Evolutionary conservation across 2,888 invertebrate genomes (phyloP).

Genomic region (Hyposoter dolosus): DNA sequence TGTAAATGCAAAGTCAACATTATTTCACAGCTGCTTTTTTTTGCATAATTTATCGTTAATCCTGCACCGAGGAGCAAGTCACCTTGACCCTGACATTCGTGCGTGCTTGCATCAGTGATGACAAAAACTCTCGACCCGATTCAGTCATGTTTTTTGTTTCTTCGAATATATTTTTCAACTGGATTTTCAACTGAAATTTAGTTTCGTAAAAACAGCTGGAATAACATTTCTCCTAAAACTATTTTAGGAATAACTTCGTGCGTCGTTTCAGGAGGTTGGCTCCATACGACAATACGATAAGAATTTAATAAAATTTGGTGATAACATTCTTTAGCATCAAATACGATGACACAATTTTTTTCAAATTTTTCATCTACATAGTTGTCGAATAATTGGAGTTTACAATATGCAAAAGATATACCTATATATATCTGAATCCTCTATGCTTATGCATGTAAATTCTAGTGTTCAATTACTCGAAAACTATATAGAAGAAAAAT

Average conservation of each 20-base stretch:
- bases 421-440: too few relatives aligned
- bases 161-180: neutral
- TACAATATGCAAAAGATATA: too few relatives aligned
- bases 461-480: too few relatives aligned
- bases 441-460: too few relatives aligned
- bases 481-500: too few relatives aligned
- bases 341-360: too few relatives aligned
- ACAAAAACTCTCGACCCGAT: neutral
- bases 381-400: too few relatives aligned
- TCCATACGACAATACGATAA: too few relatives aligned
- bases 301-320: too few relatives aligned
- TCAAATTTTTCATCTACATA: too few relatives aligned
- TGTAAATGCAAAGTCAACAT: neutral
- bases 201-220: neutral
- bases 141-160: neutral
- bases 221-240: neutral
- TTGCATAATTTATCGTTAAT: slow-evolving; percentile 7
- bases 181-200: neutral
- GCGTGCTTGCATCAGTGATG: neutral
- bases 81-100: neutral
- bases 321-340: too few relatives aligned
- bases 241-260: neutral
- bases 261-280: too few relatives aligned
- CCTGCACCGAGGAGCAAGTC: neutral
- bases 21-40: neutral